phyloP scores from a whole-genome alignment of 2,797 vertebrate species.

The Melanotaenia nigrans region DNA sequence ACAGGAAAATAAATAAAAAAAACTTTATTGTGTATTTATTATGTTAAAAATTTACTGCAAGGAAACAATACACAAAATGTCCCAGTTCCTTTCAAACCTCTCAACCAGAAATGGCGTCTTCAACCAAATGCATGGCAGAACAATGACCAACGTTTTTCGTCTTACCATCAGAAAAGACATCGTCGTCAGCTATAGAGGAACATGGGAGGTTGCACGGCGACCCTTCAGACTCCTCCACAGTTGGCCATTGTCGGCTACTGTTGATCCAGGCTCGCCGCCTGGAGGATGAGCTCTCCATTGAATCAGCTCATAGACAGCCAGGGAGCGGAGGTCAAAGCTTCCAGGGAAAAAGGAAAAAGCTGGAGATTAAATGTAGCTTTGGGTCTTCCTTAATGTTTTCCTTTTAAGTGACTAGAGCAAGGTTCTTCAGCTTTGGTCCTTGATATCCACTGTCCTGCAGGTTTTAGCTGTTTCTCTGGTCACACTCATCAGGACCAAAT shows the following conservation, averaged over 20 bases:
- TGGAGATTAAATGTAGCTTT: neutral
- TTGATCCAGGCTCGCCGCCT: constrained; percentile 86
- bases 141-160: neutral
- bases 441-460: no score
- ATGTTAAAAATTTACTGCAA: no score
- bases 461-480: no score
- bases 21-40: neutral
- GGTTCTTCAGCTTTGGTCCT: no score
- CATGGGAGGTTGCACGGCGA: constrained; percentile 39
- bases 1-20: neutral
- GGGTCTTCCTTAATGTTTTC: neutral
- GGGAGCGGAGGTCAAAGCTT: constrained; percentile 11
- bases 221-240: constrained; percentile 62
- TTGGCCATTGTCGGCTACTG: constrained; percentile 81
- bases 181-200: constrained; percentile 66
- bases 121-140: neutral
- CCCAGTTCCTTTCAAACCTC: neutral
- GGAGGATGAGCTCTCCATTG: constrained; percentile 82
- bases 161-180: constrained; percentile 77
- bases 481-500: no score
- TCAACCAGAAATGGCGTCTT: neutral
- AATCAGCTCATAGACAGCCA: constrained; percentile 31
- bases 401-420: constrained; percentile 1
- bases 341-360: neutral
- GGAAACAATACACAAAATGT: neutral